Conservation (phyloP, 2,888 invertebrate genomes). For the Cheilosia urbana region DNA sequence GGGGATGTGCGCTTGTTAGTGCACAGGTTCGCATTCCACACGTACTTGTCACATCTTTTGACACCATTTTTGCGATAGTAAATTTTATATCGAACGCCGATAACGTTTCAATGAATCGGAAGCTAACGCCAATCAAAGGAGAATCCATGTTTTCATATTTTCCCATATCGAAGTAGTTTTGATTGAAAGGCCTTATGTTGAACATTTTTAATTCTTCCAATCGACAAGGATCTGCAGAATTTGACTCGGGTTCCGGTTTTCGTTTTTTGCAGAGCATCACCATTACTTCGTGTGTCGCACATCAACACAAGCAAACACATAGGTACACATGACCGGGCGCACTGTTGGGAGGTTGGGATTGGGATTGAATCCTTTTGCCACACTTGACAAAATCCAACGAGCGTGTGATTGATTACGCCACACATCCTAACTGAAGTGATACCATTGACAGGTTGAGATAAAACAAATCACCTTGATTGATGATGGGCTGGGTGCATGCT, state of each 20-base stretch:
- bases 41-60: constrained; percentile 33
- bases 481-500: constrained; percentile 78
- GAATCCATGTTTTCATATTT: neutral
- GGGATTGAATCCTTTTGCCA: constrained; percentile 77
- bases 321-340: constrained; percentile 51
- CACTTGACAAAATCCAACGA: constrained; percentile 71
- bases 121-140: constrained; percentile 45
- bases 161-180: constrained; percentile 8
- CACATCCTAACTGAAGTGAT: constrained; percentile 64
- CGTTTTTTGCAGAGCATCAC: constrained; percentile 17
- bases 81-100: constrained; percentile 18
- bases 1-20: constrained; percentile 14
- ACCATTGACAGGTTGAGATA: constrained; percentile 76
- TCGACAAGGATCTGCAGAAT: constrained; percentile 14
- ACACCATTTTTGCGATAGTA: constrained; percentile 25
- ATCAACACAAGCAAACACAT: constrained; percentile 33
- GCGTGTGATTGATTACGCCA: constrained; percentile 75
- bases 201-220: constrained; percentile 32
- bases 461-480: constrained; percentile 83
- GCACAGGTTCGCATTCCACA: constrained; percentile 6
- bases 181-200: constrained; percentile 23
- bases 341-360: too few species aligned
- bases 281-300: constrained; percentile 43
- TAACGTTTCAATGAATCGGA: constrained; percentile 31
- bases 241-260: constrained; percentile 4